phyloP scores from a whole-genome alignment of 2,797 vertebrate species.

The Steatocranus sp. region DNA sequence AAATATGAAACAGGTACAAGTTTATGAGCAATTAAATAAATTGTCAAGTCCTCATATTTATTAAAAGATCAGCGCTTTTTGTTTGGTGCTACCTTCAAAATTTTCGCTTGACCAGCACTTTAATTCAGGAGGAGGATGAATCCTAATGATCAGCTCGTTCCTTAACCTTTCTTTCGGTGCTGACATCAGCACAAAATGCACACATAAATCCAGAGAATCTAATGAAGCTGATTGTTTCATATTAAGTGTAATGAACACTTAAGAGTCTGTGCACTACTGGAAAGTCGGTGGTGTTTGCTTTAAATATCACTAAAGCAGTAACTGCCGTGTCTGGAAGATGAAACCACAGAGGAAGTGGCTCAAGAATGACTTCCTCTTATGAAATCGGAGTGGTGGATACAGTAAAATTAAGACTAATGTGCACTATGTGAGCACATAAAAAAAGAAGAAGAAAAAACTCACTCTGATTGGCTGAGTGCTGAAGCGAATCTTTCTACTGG shows the following conservation, averaged over 20 bases:
- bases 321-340: neutral
- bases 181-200: neutral
- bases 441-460: conserved; percentile 29
- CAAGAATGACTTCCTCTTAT: neutral
- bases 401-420: neutral
- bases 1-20: neutral
- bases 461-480: conserved; percentile 92
- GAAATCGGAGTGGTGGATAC: neutral
- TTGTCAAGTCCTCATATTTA: neutral
- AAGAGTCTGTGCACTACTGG: neutral
- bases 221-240: neutral
- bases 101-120: neutral
- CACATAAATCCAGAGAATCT: neutral
- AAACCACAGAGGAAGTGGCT: neutral
- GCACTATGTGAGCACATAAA: too few species aligned
- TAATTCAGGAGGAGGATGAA: neutral
- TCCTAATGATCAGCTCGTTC: neutral
- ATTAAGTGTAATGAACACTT: neutral
- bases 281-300: neutral
- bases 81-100: neutral
- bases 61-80: neutral
- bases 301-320: neutral
- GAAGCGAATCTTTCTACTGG: conserved; percentile 89
- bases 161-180: neutral
- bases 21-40: neutral